Percentiles rank a stretch among this genome's conserved stretches.
These are phyloP conservation scores for Alcedo quadribrachys DNA, from an alignment of 2,797 vertebrate species.

Conservation along the genomic window DNA sequence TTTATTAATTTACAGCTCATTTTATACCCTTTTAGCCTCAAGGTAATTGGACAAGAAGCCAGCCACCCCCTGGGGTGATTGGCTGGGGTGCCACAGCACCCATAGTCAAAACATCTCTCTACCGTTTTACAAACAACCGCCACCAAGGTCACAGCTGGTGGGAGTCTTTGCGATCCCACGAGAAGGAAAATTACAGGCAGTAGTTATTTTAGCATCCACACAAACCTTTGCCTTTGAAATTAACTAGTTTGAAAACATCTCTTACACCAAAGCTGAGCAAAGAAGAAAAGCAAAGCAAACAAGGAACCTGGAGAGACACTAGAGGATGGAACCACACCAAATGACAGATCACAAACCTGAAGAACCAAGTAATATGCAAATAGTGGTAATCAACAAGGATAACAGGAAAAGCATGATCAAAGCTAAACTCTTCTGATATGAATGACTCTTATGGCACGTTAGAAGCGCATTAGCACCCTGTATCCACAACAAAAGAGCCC, in stretches of 20 bases:
- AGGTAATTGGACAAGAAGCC: too few species aligned
- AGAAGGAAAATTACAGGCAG: too few species aligned
- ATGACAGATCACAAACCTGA: constrained; percentile 3
- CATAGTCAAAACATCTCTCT: too few species aligned
- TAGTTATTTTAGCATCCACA: too few species aligned
- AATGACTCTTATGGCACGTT: constrained; percentile 30
- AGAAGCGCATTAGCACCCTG: constrained; percentile 51
- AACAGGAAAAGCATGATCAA: constrained; percentile 67
- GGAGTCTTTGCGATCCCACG: too few species aligned
- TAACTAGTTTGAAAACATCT: constrained; percentile 17
- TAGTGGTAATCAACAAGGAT: constrained; percentile 60
- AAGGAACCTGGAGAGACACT: constrained; percentile 24
- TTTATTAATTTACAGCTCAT: too few species aligned
- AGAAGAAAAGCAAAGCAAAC: constrained; percentile 39
- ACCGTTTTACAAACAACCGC: too few species aligned
- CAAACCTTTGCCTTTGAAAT: constrained; percentile 50
- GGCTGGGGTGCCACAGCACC: too few species aligned
- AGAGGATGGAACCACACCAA: constrained; percentile 44
- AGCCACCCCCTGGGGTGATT: too few species aligned
- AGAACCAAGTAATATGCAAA: constrained; percentile 64
- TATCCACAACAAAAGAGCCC: constrained; percentile 42
- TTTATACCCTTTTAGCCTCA: too few species aligned
- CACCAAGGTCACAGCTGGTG: too few species aligned
- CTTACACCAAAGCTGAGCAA: constrained; percentile 17
- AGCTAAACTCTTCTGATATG: constrained; percentile 50